Conservation (phyloP, 92 coral and sea anemone genomes). For the Zoanthus gigantus region DNA sequence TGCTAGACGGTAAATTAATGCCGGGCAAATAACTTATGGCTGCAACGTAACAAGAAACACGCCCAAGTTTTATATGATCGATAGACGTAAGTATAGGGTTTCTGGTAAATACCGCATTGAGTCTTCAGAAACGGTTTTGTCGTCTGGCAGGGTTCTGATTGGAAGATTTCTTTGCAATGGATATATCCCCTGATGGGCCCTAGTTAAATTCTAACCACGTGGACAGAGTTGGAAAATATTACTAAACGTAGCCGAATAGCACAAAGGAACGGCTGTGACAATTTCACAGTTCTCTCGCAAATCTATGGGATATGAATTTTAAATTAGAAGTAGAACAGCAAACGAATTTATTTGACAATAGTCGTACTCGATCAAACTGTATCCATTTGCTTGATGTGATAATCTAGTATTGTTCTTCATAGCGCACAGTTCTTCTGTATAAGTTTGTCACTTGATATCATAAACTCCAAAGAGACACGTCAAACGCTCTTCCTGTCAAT, state of each 20-base stretch:
- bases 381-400: background rate
- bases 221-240: constrained; percentile 7
- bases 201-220: constrained; percentile 43
- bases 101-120: constrained; percentile 80
- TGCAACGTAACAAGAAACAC: constrained; percentile 32
- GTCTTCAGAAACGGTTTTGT: constrained; percentile 68
- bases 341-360: background rate
- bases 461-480: constrained; percentile 20
- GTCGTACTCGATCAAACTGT: background rate
- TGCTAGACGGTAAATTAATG: constrained; percentile 88
- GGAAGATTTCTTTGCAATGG: constrained; percentile 50
- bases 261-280: constrained; percentile 17
- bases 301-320: background rate
- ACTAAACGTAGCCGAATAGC: constrained; percentile 17
- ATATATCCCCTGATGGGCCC: constrained; percentile 41
- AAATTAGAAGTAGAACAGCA: background rate
- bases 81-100: constrained; percentile 74
- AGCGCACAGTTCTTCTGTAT: background rate
- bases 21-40: constrained; percentile 69
- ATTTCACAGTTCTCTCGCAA: background rate
- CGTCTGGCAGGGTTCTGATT: constrained; percentile 76
- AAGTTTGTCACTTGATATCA: constrained; percentile 31
- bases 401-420: background rate
- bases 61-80: constrained; percentile 58
- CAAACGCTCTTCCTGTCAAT: constrained; percentile 13